Evolutionary conservation across 2,888 invertebrate species (phyloP).

Genomic region (Zeuzera pyrina): DNA sequence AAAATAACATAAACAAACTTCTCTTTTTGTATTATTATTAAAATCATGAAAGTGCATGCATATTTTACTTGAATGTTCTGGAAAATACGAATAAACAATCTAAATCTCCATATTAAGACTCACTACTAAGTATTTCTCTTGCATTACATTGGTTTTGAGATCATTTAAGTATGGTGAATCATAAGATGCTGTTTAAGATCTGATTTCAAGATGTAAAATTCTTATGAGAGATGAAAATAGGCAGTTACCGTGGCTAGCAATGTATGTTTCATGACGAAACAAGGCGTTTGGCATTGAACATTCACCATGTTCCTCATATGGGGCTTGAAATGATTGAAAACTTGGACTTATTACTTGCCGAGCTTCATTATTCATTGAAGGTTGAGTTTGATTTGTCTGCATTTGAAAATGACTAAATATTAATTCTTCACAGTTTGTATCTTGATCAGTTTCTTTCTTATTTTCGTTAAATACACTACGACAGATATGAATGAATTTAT

Average conservation of each 20-base stretch:
- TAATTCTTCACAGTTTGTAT: constrained; percentile 1
- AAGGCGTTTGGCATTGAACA: constrained; percentile 2
- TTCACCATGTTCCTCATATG: constrained; percentile 2
- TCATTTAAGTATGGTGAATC: not conserved
- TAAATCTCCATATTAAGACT: constrained; percentile 2
- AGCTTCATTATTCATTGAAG: constrained; percentile 1
- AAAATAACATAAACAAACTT: not conserved
- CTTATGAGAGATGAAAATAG: constrained; percentile 2
- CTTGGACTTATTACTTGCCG: not conserved
- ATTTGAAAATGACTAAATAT: not conserved
- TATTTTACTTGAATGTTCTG: constrained; percentile 1
- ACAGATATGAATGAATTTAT: no score
- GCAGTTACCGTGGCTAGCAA: constrained; percentile 1
- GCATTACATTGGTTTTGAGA: not conserved
- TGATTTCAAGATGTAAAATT: constrained; percentile 3
- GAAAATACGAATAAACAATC: constrained; percentile 1
- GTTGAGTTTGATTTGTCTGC: not conserved
- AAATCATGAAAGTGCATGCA: constrained; percentile 1
- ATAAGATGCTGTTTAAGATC: not conserved
- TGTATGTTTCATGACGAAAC: constrained; percentile 1
- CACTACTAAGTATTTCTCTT: constrained; percentile 2
- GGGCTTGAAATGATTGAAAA: constrained; percentile 1
- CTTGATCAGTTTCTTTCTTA: not conserved
- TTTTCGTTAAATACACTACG: not conserved
- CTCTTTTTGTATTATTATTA: constrained; percentile 2